phyloP scores from a whole-genome alignment of 2,888 invertebrate species.

The Meliscaeva auricollis region DNA sequence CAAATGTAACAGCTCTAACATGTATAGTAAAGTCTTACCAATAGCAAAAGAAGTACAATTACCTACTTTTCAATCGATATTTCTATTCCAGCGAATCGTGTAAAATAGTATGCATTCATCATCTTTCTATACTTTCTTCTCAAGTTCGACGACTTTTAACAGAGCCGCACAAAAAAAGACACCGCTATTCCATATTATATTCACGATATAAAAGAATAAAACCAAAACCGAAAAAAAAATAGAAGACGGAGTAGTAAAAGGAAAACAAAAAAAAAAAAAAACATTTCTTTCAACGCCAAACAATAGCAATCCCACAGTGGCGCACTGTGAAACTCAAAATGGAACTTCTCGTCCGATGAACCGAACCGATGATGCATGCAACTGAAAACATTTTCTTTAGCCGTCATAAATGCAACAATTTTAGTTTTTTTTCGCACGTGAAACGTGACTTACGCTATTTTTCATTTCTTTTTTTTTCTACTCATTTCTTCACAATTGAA shows the following conservation, averaged over 20 bases:
- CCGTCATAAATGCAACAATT: slow-evolving; percentile 69
- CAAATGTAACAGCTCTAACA: background rate
- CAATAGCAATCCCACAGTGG: slow-evolving; percentile 52
- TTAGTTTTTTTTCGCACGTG: slow-evolving; percentile 65
- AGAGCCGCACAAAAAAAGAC: slow-evolving; percentile 39
- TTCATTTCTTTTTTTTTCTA: slow-evolving; percentile 24
- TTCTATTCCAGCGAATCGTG: background rate
- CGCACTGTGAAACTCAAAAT: slow-evolving; percentile 17
- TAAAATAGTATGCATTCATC: slow-evolving; percentile 27
- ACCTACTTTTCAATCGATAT: slow-evolving; percentile 37
- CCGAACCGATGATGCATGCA: slow-evolving; percentile 63
- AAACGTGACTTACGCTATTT: slow-evolving; percentile 60
- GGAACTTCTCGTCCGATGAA: slow-evolving; percentile 67
- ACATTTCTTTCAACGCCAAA: slow-evolving; percentile 55
- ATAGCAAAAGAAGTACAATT: slow-evolving; percentile 10
- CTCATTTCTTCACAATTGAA: slow-evolving; percentile 26
- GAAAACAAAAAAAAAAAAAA: slow-evolving; percentile 12
- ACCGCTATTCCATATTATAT: slow-evolving; percentile 52
- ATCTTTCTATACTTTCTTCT: slow-evolving; percentile 28
- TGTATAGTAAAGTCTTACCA: background rate
- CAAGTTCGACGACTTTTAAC: slow-evolving; percentile 64
- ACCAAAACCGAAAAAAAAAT: slow-evolving; percentile 1
- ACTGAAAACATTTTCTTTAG: slow-evolving; percentile 46
- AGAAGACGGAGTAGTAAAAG: background rate
- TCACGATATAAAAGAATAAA: slow-evolving; percentile 14